Evolutionary conservation across 2,888 invertebrate genomes (phyloP), one percentile per base, ranked within the genome.

Genomic region (Harmothoe impar): DNA sequence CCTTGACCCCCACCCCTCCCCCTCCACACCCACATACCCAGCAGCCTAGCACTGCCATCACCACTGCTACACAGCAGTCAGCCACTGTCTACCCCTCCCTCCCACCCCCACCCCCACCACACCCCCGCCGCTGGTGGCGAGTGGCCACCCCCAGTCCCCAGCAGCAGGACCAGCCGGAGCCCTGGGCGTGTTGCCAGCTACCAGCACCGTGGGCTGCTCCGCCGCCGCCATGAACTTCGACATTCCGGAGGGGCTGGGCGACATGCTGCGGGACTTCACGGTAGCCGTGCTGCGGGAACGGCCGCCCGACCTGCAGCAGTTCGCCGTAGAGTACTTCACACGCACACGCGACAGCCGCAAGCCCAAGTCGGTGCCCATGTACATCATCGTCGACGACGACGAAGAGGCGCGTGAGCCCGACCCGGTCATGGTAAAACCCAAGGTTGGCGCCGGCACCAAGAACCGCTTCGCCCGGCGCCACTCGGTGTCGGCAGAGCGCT

Each of bases 191-290:
- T 29, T 31, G 35, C 81, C 31, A 35, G 29, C 54, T 23, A 54
- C 86, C 89, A 68, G 43, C 51, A 84, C 43, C 89, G 43, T 43
- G 5, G 43, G 43, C 43, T 43, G 43, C 43, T 43, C 43, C 10
- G 43, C 43, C 43, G 43, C 43, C n/a, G 93, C 35, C 54, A 95
- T 95, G 95, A 95, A 94, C 93, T 93, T 95, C 89, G 95, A 95
- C 92, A 95, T 96, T 52, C 96, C 96, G 20, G 95, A 95, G 86
- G 96, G 96, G 5, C 93, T 96, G 15, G 95, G 95, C 31, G 95
- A 95, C 91, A 93, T 96, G 92, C 92, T 96, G 72, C 92, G 95
- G 78, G 96, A 96, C 92, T 96, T 95, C 92, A 95, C 95, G 0
- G 95, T 96, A 56, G 94, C 95, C 17, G 95, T 96, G n/a, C 93